Base-by-base conservation (phyloP, 2,888 invertebrate genomes). In the Strigamia transsilvanica region DNA sequence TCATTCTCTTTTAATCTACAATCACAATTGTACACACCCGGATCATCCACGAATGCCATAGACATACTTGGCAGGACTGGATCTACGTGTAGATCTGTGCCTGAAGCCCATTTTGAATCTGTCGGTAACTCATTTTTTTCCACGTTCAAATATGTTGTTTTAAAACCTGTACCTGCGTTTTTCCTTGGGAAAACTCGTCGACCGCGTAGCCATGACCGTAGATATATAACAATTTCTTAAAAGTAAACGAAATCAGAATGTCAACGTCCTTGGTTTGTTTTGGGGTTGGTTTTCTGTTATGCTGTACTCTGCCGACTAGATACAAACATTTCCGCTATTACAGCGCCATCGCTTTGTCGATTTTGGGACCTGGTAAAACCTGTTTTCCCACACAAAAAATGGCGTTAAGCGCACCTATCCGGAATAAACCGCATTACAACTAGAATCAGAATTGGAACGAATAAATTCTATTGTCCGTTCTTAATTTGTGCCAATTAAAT, bases 251-350 rank as follows among this genome's bases (percentile, higher is more conserved):
- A 32, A 27, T 6, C 2, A 4, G 32, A 32, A 38, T 38, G 73
- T 32, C 15, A 32, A n/a, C 23, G 73, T 73, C 73, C 73, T 73
- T 73, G 13, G 73, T 73, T 73, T 73, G 73, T 73, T 73, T 56
- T 56, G 56, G 18, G 3, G 5, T 21, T n/a, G 56, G n/a, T 56
- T 56, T n/a, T 27, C 73, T 32, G 73, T 32, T 73, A 18, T 56
- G 9, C 5, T 18, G 56, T 46, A 46, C 15, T 46, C 56, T 6
- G 18, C 46, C 15, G 46, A 46, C n/a, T 18, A 21, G 7, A 56
- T 56, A 56, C 21, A 18, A n/a, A 10, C 56, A 18, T 18, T 56
- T 56, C 56, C 56, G 56, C 56, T 56, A 18, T 18, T 18, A 0
- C 56, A 56, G 56, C 56, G 56, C 56, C 56, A 56, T 18, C 56